Evolutionary conservation across 2,888 invertebrate species (phyloP), one percentile per base, ranked within the genome.

Genomic region (Nematopogon swammerdamellus): DNA sequence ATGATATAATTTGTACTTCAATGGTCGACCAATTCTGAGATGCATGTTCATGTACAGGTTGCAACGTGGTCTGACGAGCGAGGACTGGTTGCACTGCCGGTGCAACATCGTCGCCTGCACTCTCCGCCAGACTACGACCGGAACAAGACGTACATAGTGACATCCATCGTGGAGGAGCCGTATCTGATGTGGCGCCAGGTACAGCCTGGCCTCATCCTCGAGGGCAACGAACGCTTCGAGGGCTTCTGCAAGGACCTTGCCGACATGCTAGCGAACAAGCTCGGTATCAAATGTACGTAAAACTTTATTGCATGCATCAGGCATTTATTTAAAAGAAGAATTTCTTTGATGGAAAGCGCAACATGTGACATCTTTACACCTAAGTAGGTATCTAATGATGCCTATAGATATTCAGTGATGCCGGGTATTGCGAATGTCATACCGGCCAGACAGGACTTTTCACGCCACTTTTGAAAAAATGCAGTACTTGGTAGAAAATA

Each of bases 181-280:
- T 95, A 92, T 63, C 86, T 95, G 60, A 93, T 92, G 90, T 68
- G 84, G 57, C 86, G 85, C 60, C 82, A 83, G 52, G 80, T 84
- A 5, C 86, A 85, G 44, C 80, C 82, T 8, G 87, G 85, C 11
- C 86, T 88, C 62, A 72, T 80, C 47, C 66, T 87, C 18, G 76
- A 76, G 45, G 91, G 89, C 49, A 92, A 92, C 62, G 91, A 92
- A 54, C 83, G 86, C 45, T 92, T 87, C 63, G 89, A 93, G 63
- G 97, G 97, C 48, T 97, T 94, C 67, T 95, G 94, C 72, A 92
- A 95, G 64, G 97, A 97, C 66, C 79, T 97, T 42, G 89, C 92
- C 2, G 90, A 93, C 60, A 79, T 91, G 54, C 85, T 97, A 53
- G 82, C 93, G 1, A 87, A 87, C 59, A 86, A 85, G 63, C 82